Evolutionary conservation across 2,113 vertebrate genomes (phyloP).

Genomic region (Salvator merianae): DNA sequence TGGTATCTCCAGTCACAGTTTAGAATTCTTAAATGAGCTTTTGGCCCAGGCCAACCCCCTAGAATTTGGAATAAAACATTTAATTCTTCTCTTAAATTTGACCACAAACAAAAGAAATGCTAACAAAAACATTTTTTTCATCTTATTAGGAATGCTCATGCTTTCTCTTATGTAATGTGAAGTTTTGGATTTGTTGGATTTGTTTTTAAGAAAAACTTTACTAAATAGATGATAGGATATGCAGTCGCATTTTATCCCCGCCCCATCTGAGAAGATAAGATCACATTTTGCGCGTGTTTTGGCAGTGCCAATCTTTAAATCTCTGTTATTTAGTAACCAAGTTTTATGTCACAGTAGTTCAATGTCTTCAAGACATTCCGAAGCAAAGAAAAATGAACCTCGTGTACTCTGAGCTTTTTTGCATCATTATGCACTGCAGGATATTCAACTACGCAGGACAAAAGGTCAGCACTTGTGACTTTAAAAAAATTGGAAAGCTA

Average conservation of each 20-base stretch:
- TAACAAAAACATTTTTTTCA: not conserved
- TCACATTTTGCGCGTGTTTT: not conserved
- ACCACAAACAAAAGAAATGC: not conserved
- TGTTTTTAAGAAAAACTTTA: not conserved
- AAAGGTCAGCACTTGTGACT: fast-evolving
- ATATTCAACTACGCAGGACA: conserved; percentile 1
- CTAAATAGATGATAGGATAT: not conserved
- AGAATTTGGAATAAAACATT: not conserved
- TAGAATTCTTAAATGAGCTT: not conserved
- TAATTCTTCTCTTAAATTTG: not conserved
- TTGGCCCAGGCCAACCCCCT: not conserved
- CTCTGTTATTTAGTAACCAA: conserved; percentile 66
- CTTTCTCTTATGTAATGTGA: not conserved
- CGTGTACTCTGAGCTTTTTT: not conserved
- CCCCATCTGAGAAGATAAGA: fast-evolving
- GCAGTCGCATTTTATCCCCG: not conserved
- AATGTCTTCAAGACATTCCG: conserved; percentile 40
- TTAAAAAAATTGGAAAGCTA: conserved; percentile 25
- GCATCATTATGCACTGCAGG: fast-evolving
- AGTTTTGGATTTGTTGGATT: too few relatives aligned
- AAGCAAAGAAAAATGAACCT: conserved; percentile 31
- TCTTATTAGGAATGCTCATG: not conserved
- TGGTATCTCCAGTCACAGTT: not conserved
- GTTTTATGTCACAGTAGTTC: conserved; percentile 39
- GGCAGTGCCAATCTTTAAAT: conserved; percentile 42